These are phyloP conservation scores for Lochmaea crataegi DNA, from an alignment of 2,888 invertebrate species.

Conservation along the genomic window DNA sequence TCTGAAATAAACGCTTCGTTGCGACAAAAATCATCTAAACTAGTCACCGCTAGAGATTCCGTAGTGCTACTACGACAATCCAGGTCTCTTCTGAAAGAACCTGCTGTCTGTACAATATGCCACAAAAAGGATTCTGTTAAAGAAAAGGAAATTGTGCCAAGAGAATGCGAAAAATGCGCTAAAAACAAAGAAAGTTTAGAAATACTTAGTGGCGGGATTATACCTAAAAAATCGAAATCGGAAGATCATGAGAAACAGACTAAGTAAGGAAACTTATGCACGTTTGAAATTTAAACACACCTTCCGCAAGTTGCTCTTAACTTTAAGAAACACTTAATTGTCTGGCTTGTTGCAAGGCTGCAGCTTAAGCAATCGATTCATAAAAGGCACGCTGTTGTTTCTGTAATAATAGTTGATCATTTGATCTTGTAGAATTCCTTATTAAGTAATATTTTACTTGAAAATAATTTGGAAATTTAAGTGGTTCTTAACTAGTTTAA, in stretches of 20 bases:
- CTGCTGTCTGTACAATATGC: conserved; percentile 17
- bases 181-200: conserved; percentile 12
- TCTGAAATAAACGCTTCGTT: conserved; percentile 23
- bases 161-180: conserved; percentile 9
- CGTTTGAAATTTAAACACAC: no score
- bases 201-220: conserved; percentile 1
- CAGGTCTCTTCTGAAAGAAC: conserved; percentile 23
- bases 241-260: conserved; percentile 2
- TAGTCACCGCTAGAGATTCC: conserved; percentile 47
- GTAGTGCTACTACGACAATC: conserved; percentile 48
- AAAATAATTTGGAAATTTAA: no score
- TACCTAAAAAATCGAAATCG: conserved; percentile 1
- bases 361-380: no score
- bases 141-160: neutral
- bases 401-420: no score
- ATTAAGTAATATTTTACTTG: no score
- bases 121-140: neutral
- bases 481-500: no score
- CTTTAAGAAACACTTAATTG: no score
- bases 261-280: conserved; percentile 1
- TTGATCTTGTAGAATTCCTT: no score
- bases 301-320: no score
- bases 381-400: no score
- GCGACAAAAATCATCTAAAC: conserved; percentile 43
- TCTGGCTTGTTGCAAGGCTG: no score